phyloP scores from a whole-genome alignment of 2,797 vertebrate genomes.

The Anguilla marmorata region DNA sequence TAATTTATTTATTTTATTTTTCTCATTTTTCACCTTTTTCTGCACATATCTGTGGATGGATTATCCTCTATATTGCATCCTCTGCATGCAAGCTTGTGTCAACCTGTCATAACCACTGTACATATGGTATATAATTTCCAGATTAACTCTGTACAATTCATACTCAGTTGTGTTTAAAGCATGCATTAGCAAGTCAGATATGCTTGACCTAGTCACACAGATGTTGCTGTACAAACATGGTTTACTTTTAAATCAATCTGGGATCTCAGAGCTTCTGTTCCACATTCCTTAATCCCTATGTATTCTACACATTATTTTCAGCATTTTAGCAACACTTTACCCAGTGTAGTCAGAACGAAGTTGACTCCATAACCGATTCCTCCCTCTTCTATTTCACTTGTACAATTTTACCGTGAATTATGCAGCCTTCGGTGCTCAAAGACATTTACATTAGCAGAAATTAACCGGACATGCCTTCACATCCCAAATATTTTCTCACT shows the following conservation, averaged over 20 bases:
- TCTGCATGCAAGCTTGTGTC: not conserved
- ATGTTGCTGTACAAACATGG: constrained; percentile 1
- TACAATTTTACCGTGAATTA: not conserved
- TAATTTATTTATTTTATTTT: not conserved
- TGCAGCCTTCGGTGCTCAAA: not conserved
- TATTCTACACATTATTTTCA: not conserved
- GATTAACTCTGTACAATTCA: not conserved
- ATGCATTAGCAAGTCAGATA: constrained; percentile 12
- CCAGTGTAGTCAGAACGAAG: not conserved
- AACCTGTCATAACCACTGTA: not conserved
- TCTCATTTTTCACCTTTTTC: too few species aligned
- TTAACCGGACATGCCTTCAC: not conserved
- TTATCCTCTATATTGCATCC: not conserved
- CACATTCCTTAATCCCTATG: not conserved
- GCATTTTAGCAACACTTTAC: not conserved
- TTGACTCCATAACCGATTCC: not conserved
- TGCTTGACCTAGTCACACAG: not conserved
- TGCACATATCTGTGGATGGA: not conserved
- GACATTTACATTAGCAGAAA: not conserved
- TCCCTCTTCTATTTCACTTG: not conserved
- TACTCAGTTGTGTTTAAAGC: constrained; percentile 1
- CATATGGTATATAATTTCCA: not conserved
- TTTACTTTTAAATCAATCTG: constrained; percentile 10
- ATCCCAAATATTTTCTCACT: not conserved
- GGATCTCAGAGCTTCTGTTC: constrained; percentile 15